Conservation (phyloP, 2,888 invertebrate species). For the Eupithecia tripunctaria region DNA sequence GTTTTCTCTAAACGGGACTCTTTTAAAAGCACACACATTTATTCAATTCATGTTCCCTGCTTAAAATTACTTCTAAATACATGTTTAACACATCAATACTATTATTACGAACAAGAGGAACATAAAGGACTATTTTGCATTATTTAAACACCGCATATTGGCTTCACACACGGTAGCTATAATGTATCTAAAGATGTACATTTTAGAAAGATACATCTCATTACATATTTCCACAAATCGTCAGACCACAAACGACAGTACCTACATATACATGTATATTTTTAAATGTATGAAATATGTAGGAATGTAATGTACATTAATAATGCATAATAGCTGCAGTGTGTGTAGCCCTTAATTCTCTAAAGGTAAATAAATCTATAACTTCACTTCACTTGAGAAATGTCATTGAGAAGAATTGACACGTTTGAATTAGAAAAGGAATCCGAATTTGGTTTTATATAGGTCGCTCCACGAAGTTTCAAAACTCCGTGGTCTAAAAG, state of each 20-base stretch:
- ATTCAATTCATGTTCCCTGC: slow-evolving; percentile 54
- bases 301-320: too few species aligned
- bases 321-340: too few species aligned
- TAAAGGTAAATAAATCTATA: slow-evolving; percentile 1
- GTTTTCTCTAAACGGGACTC: slow-evolving; percentile 48
- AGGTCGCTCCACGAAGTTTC: slow-evolving; percentile 23
- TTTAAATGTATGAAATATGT: too few species aligned
- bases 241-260: too few species aligned
- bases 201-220: too few species aligned
- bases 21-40: slow-evolving; percentile 54
- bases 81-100: slow-evolving; percentile 32
- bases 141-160: slow-evolving; percentile 9
- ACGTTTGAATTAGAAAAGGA: slow-evolving; percentile 33
- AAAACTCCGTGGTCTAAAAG: slow-evolving; percentile 23
- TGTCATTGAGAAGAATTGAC: slow-evolving; percentile 42
- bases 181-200: too few species aligned
- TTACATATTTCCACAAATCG: too few species aligned
- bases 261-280: too few species aligned
- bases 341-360: too few species aligned
- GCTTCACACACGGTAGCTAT: too few species aligned
- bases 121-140: slow-evolving; percentile 21
- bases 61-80: slow-evolving; percentile 40
- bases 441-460: slow-evolving; percentile 18
- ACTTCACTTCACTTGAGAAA: slow-evolving; percentile 20
- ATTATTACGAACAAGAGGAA: slow-evolving; percentile 27